Conservation (phyloP, 2,888 invertebrate species). For the Xestia rhomboidea region DNA sequence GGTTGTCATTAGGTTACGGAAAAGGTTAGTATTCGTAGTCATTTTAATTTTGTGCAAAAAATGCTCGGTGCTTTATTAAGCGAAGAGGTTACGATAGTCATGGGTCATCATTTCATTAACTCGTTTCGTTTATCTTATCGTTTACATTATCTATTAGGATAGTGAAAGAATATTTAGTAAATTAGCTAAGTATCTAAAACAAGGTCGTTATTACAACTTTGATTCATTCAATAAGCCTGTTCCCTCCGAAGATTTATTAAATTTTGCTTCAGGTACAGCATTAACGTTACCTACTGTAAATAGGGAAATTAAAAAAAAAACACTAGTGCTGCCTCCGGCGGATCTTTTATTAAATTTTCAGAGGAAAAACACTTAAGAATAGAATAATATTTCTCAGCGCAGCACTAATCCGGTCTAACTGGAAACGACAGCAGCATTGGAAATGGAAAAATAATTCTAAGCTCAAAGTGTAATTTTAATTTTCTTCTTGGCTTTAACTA, state of each 20-base stretch:
- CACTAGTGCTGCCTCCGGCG: no score
- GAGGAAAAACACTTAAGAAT: no score
- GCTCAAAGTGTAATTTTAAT: not conserved
- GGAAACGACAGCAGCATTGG: constrained; percentile 6
- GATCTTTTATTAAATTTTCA: no score
- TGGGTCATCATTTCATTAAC: not conserved
- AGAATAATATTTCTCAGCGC: not conserved
- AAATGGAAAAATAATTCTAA: constrained; percentile 8
- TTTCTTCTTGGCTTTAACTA: not conserved
- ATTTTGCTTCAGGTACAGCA: no score
- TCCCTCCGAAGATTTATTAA: no score
- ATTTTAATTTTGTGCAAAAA: not conserved
- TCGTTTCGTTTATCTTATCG: not conserved
- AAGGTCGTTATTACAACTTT: not conserved
- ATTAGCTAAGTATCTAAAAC: not conserved
- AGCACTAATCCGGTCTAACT: not conserved
- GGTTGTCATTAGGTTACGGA: not conserved
- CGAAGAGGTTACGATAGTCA: not conserved
- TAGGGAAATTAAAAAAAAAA: no score
- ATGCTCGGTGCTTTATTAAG: not conserved
- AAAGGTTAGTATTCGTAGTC: not conserved
- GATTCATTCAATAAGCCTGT: not conserved
- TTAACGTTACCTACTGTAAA: no score
- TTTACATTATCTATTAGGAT: not conserved
- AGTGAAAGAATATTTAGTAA: not conserved